phyloP scores from a whole-genome alignment of 2,888 invertebrate species.

The Eupithecia exiguata region DNA sequence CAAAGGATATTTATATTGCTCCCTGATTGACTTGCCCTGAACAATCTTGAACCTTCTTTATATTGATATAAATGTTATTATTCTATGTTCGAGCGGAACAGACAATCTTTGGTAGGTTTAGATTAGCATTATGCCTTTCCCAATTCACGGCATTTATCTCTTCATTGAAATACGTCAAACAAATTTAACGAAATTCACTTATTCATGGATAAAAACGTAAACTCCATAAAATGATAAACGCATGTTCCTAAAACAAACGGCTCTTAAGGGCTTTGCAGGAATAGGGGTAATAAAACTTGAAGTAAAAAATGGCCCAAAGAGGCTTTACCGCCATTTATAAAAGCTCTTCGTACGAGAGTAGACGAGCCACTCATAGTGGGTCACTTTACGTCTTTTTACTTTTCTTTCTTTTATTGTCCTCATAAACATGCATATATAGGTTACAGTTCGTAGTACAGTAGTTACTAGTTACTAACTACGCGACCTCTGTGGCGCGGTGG shows the following conservation, averaged over 20 bases:
- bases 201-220: neutral
- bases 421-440: too few species aligned
- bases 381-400: neutral
- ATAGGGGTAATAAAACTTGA: constrained; percentile 1
- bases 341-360: neutral
- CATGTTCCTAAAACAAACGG: neutral
- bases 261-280: neutral
- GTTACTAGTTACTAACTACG: too few species aligned
- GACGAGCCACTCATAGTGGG: neutral
- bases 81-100: neutral
- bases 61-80: neutral
- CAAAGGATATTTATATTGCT: neutral
- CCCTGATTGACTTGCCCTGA: neutral
- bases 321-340: constrained; percentile 1
- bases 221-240: neutral
- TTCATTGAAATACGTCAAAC: neutral
- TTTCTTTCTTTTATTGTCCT: too few species aligned
- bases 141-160: neutral
- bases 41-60: neutral
- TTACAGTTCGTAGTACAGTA: too few species aligned
- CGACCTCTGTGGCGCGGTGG: too few species aligned
- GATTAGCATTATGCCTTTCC: neutral
- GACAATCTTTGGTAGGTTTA: neutral
- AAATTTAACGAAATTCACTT: neutral
- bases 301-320: neutral